Conservation (phyloP, 2,888 invertebrate genomes). For the Protophormia terraenovae region DNA sequence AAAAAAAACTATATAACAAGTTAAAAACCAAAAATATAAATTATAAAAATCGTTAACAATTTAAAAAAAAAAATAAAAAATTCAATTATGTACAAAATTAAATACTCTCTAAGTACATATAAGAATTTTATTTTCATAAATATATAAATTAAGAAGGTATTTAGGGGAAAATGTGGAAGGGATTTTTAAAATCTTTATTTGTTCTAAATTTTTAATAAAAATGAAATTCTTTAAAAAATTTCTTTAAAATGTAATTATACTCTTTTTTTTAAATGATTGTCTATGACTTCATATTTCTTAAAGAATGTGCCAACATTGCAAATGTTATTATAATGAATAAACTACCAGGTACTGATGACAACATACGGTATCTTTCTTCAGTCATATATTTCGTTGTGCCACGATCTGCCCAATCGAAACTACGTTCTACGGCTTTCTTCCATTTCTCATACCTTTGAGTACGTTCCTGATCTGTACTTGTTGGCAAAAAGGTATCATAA, state of each 20-base stretch:
- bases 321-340: conserved; percentile 89
- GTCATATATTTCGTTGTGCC: conserved; percentile 88
- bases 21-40: background rate
- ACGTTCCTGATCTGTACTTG: conserved; percentile 90
- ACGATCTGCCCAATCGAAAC: conserved; percentile 89
- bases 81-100: conserved; percentile 7
- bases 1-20: conserved; percentile 2
- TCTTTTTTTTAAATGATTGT: conserved; percentile 10
- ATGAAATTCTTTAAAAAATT: too few species aligned
- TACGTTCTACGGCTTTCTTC: conserved; percentile 97
- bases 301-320: conserved; percentile 82
- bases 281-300: conserved; percentile 23
- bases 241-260: too few species aligned
- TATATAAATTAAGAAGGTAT: background rate
- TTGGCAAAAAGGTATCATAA: conserved; percentile 90
- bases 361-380: conserved; percentile 89
- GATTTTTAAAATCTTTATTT: too few species aligned
- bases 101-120: conserved; percentile 39
- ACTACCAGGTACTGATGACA: conserved; percentile 90
- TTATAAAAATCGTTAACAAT: background rate
- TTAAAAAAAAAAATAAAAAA: background rate
- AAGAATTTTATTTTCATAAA: background rate
- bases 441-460: conserved; percentile 93
- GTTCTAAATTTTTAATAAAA: too few species aligned
- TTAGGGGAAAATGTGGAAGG: background rate